Evolutionary conservation across 2,797 vertebrate genomes (phyloP), one percentile per base, ranked within the genome.

Genomic region (Gymnocypris eckloni): DNA sequence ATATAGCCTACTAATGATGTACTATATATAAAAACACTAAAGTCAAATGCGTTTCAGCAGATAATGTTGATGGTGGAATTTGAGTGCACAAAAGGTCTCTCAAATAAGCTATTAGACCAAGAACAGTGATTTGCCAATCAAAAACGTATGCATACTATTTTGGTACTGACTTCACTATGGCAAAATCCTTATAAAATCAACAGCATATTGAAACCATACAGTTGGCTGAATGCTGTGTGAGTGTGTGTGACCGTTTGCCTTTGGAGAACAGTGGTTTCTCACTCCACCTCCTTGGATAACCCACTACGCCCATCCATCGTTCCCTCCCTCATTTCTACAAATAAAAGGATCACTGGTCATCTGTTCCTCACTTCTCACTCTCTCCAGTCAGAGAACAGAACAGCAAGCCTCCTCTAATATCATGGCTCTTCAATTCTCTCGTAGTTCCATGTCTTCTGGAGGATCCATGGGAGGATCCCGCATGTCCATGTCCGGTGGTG

Each of bases 381-480:
- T 76, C 86, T 90, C 77, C 88, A 86, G 82, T 88, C 85, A 88
- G 85, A 90, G 89, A 91, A 90, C 89, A 87, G 33, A 86, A 61
- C 67, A 88, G 66, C 83, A 66, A 71, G 20, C n/a, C 76, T 59
- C 48, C 66, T 83, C 33, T 56, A 54, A n/a, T 72, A 41, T 8
- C 41, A 90, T 86, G 85, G 22, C 33, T 82, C 1, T 0, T 12
- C 70, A 52, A 66, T 84, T 59, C 70, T 18, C 12, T 33, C 69
- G 54, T 1, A 88, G 84, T 64, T 81, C 22, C 15, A 18, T 1
- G 7, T 28, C 71, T 0, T 70, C 82, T 28, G 86, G 11, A n/a
- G 70, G 84, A 6, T 10, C 28, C 54, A 15, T 79, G 39, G 85
- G 79, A 37, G 37, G 66, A 59, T 66, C 85, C 56, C 50, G 69